A percentile compares a stretch with the other conserved stretches of the same genome.
phyloP scores from a whole-genome alignment of 2,113 vertebrate genomes.

The Cichladusa arquata region DNA sequence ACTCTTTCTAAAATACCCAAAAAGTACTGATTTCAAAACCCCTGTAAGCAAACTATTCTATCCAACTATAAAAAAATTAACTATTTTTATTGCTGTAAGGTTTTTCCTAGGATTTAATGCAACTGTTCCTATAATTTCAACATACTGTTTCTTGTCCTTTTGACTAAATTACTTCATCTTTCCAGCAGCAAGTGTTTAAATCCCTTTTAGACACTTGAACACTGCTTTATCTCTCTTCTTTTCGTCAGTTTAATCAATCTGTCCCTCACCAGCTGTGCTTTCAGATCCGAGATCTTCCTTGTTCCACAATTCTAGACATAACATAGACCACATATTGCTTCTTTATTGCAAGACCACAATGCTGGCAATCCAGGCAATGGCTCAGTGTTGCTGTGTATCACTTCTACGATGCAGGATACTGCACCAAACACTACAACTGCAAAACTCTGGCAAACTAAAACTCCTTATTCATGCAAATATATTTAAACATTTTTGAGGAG shows the following conservation, averaged over 20 bases:
- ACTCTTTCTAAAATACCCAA: background rate
- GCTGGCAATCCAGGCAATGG: background rate
- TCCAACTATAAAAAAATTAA: background rate
- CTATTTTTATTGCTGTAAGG: background rate
- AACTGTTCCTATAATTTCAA: background rate
- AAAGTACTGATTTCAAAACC: background rate
- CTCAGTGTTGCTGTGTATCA: background rate
- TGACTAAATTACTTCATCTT: background rate
- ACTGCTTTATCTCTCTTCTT: background rate
- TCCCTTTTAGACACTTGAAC: background rate
- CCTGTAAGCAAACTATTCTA: background rate
- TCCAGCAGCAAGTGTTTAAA: background rate
- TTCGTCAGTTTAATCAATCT: background rate
- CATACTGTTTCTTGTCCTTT: background rate
- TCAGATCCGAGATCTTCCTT: background rate
- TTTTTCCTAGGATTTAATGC: background rate
- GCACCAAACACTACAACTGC: background rate
- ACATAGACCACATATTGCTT: background rate
- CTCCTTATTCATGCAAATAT: background rate
- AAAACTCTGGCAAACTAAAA: background rate
- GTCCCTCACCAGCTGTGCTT: background rate
- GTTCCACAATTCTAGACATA: background rate
- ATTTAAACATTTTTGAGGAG: background rate
- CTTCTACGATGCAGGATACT: fast-evolving
- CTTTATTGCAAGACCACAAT: background rate